A percentile compares a stretch with the other conserved stretches of the same genome.
Evolutionary conservation across 2,888 invertebrate genomes (phyloP).

Genomic region (Oscheius sp.): DNA sequence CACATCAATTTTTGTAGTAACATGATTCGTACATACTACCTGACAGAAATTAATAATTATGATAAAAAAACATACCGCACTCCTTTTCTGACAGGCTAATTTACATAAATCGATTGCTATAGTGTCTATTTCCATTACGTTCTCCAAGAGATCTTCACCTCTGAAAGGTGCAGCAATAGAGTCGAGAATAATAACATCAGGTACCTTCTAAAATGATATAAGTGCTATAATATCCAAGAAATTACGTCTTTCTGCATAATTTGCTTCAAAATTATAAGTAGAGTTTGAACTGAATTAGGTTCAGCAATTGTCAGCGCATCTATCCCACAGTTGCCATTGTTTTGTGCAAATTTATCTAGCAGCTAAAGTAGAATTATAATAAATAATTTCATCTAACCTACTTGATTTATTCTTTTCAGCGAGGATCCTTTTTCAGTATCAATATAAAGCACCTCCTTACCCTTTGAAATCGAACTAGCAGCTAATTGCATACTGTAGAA

Average conservation of each 20-base stretch:
- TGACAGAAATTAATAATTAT: conserved; percentile 1
- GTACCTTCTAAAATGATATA: background rate
- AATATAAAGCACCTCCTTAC: conserved; percentile 23
- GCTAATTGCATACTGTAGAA: conserved; percentile 31
- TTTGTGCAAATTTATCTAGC: background rate
- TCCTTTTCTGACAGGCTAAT: conserved; percentile 10
- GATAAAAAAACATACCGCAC: conserved; percentile 14
- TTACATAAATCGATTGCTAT: conserved; percentile 3
- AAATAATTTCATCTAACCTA: background rate
- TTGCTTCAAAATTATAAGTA: no score
- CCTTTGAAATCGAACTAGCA: background rate
- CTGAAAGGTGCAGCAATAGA: conserved; percentile 28
- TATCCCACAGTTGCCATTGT: background rate
- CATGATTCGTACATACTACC: conserved; percentile 36
- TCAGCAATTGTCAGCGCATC: background rate
- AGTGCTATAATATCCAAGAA: no score
- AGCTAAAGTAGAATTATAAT: background rate
- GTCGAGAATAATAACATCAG: conserved; percentile 28
- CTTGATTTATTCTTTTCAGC: conserved; percentile 19
- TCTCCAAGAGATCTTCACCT: conserved; percentile 8
- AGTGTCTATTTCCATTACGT: conserved; percentile 6
- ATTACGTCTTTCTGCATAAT: no score
- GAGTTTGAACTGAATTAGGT: no score
- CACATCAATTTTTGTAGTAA: conserved; percentile 13
- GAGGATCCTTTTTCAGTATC: conserved; percentile 36